Base-by-base conservation (phyloP, 1,140 invertebrate genomes). In the Notospermus geniculatus region DNA sequence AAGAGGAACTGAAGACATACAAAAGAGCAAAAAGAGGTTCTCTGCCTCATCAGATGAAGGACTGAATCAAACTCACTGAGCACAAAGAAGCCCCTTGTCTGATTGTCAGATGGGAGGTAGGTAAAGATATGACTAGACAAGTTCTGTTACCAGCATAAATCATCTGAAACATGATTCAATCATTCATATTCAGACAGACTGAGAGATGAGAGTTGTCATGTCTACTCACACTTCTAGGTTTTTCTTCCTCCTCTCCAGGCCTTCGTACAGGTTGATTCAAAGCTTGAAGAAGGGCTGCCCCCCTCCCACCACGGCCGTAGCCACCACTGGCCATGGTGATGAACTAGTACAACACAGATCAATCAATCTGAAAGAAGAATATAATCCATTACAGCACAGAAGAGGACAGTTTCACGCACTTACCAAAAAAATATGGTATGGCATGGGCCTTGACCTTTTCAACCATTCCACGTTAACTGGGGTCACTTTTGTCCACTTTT, bases 291-390 rank as follows among this genome's bases (percentile, higher is more conserved):
- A 75, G 59, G 23, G 73, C 71, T 28, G 67, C 66, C 1, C 71
- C 73, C 39, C 73, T 52, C 5, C 73, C 73, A 41, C 73, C 73
- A 62, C 73, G 58, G 45, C 71, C 73, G 66, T 59, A 68, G 36
- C 71, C 69, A 39, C 63, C 63, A 52, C 62, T 43, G 25, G 67
- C 65, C 68, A 67, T 68, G 27, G 46, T 55, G n/a, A 23, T 11
- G 50, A 28, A 53, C 9, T 28, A 19, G 15, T 22, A 19, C 13
- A 28, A 17, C 2, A 13, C 15, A 1, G 4, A 4, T 4, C 43
- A 19, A 2, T 46, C 43, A 2, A 2, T 17, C 19, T 9, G 28
- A 53, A 53, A 53, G 50, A n/a, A n/a, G n/a, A n/a, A n/a, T n/a
- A n/a, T n/a, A n/a, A n/a, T n/a, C n/a, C n/a, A n/a, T n/a, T n/a